Percentiles rank a stretch among this genome's conserved stretches.
Conservation (phyloP, 2,888 invertebrate genomes). For the Oasisia sp. region DNA sequence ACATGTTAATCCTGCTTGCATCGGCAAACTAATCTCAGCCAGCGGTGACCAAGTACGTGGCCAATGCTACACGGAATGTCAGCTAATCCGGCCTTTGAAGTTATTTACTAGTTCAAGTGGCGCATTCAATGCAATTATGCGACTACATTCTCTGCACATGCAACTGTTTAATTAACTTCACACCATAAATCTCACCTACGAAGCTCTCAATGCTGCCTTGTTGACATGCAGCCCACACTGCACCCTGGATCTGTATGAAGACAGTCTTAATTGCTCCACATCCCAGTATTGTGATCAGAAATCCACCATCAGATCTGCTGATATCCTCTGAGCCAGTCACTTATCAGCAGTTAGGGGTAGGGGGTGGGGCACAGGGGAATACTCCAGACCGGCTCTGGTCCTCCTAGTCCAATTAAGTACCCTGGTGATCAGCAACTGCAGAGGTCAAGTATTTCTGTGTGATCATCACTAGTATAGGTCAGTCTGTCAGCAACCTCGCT, state of each 20-base stretch:
- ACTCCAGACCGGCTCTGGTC: background rate
- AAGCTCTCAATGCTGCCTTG: background rate
- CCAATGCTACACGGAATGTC: background rate
- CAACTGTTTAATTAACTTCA: conserved; percentile 10
- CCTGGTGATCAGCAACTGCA: background rate
- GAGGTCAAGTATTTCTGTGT: conserved; percentile 3
- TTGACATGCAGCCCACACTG: background rate
- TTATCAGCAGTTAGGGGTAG: background rate
- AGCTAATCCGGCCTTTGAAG: background rate
- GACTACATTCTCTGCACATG: background rate
- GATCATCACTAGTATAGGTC: background rate
- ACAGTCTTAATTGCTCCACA: background rate
- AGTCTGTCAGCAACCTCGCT: background rate
- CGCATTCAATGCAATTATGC: background rate
- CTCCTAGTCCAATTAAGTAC: background rate
- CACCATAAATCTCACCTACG: background rate
- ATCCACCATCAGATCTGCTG: background rate
- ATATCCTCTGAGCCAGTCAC: background rate
- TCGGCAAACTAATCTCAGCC: background rate
- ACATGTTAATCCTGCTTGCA: background rate
- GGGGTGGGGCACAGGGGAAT: background rate
- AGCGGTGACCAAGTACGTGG: background rate
- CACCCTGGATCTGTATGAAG: background rate
- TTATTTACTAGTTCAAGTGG: conserved; percentile 8
- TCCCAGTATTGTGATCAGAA: background rate